phyloP scores from a whole-genome alignment of 2,888 invertebrate species.

The Encarsia formosa region DNA sequence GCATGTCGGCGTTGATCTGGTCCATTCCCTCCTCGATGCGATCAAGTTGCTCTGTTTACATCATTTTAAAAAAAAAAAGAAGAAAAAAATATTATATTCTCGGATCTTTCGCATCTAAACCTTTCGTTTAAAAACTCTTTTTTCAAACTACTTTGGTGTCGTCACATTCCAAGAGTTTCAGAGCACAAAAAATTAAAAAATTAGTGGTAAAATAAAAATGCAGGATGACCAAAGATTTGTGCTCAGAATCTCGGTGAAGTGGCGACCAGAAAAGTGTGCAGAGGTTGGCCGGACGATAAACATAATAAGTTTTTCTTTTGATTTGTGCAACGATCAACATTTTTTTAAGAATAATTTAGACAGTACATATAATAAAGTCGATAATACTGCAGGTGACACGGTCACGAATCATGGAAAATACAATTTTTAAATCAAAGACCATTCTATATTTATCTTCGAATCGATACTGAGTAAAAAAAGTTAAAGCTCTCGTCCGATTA shows the following conservation, averaged over 20 bases:
- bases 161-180: conserved; percentile 2
- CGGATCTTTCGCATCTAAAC: too few relatives aligned
- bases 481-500: too few relatives aligned
- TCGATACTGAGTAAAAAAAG: too few relatives aligned
- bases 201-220: neutral
- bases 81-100: too few relatives aligned
- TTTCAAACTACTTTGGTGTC: neutral
- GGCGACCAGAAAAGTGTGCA: conserved; percentile 9
- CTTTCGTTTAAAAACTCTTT: neutral
- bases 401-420: too few relatives aligned
- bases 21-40: conserved; percentile 99
- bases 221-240: conserved; percentile 1
- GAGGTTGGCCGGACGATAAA: conserved; percentile 9
- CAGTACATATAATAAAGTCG: too few relatives aligned
- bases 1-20: conserved; percentile 99
- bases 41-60: conserved; percentile 91
- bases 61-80: conserved; percentile 1
- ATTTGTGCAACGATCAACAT: too few relatives aligned
- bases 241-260: conserved; percentile 3
- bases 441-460: too few relatives aligned
- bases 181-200: neutral
- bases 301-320: too few relatives aligned
- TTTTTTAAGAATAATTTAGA: too few relatives aligned
- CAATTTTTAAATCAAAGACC: too few relatives aligned
- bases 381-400: too few relatives aligned